phyloP scores from a whole-genome alignment of 2,113 vertebrate species.

The Sebastes schlegelii region DNA sequence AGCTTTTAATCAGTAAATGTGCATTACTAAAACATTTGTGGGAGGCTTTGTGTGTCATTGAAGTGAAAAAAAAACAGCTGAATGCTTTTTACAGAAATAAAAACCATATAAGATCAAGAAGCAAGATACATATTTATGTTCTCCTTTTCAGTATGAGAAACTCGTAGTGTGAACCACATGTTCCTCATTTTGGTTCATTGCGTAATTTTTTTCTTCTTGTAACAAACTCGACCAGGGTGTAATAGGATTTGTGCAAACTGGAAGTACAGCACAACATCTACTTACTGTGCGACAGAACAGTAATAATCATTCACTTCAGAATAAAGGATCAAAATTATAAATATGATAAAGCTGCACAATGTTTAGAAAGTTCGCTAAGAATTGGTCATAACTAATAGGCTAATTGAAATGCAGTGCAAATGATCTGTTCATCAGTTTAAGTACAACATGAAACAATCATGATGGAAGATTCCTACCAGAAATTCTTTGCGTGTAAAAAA shows the following conservation, averaged over 20 bases:
- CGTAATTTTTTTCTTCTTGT: slow-evolving; percentile 24
- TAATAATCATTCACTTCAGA: background rate
- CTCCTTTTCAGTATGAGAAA: slow-evolving; percentile 45
- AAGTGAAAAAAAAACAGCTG: background rate
- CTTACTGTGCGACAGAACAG: background rate
- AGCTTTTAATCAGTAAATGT: background rate
- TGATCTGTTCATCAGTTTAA: background rate
- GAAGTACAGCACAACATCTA: background rate
- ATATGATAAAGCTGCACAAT: background rate
- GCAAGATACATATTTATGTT: slow-evolving; percentile 38
- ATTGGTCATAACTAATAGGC: background rate
- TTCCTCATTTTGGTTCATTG: slow-evolving; percentile 61
- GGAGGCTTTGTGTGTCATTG: background rate
- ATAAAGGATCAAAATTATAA: background rate
- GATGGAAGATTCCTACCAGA: background rate
- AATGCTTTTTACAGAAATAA: background rate
- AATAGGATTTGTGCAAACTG: slow-evolving; percentile 21
- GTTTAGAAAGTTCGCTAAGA: background rate
- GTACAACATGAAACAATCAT: background rate
- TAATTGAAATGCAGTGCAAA: background rate
- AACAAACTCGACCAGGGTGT: slow-evolving; percentile 13
- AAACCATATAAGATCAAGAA: background rate
- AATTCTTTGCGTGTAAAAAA: background rate
- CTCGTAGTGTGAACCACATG: slow-evolving; percentile 1
- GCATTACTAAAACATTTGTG: background rate